Percentiles rank a stretch among this genome's conserved stretches.
phyloP scores from a whole-genome alignment of 2,888 invertebrate genomes.

The Lycocerus yunnanus region DNA sequence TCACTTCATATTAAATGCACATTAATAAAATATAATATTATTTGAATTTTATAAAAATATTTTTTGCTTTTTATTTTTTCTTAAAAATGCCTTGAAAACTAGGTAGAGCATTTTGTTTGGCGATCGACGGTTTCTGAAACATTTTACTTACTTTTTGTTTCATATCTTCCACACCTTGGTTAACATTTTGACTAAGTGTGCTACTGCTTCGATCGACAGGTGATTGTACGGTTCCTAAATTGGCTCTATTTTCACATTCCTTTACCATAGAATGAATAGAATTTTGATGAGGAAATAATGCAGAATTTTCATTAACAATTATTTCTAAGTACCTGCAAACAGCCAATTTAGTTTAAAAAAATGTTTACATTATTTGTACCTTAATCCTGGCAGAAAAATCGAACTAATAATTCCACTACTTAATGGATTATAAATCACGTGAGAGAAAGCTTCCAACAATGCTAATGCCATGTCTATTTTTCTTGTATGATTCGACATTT shows the following conservation, averaged over 20 bases:
- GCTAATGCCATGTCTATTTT: slow-evolving; percentile 64
- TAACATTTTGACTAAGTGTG: slow-evolving; percentile 52
- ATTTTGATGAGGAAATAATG: slow-evolving; percentile 58
- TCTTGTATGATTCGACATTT: slow-evolving; percentile 59
- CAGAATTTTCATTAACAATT: slow-evolving; percentile 54
- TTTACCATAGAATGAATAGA: slow-evolving; percentile 59
- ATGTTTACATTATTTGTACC: slow-evolving; percentile 42
- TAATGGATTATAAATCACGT: slow-evolving; percentile 60
- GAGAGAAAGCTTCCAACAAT: slow-evolving; percentile 68
- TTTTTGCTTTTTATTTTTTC: slow-evolving; percentile 49
- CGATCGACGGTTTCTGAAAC: slow-evolving; percentile 55
- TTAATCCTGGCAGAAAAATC: slow-evolving; percentile 59
- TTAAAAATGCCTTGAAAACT: slow-evolving; percentile 57
- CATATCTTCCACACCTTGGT: slow-evolving; percentile 65
- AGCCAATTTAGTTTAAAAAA: not conserved
- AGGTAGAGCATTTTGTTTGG: slow-evolving; percentile 51
- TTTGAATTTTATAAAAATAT: slow-evolving; percentile 2
- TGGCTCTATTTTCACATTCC: slow-evolving; percentile 58
- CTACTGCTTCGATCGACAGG: slow-evolving; percentile 30
- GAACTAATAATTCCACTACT: slow-evolving; percentile 57
- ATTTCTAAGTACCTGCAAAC: slow-evolving; percentile 56
- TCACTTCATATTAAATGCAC: not conserved
- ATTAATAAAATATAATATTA: not conserved
- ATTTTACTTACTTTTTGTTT: slow-evolving; percentile 64
- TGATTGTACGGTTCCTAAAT: slow-evolving; percentile 27